A percentile compares a stretch with the other conserved stretches of the same genome.
Conservation (phyloP, 2,113 vertebrate genomes). For the Cepphus grylle region DNA sequence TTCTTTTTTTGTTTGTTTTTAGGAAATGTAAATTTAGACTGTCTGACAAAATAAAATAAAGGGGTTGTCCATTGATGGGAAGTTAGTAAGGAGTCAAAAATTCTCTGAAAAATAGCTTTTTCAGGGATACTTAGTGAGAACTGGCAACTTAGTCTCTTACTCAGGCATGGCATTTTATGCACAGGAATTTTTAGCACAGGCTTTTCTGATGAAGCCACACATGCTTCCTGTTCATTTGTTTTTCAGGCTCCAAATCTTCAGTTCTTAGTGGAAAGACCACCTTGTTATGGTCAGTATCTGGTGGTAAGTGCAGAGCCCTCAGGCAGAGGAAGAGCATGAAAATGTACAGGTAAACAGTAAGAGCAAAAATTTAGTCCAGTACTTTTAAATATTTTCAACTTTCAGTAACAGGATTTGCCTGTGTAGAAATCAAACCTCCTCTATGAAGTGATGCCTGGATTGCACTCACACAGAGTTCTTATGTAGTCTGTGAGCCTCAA, state of each 20-base stretch:
- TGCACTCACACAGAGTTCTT: background rate
- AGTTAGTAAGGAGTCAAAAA: background rate
- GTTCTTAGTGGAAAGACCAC: background rate
- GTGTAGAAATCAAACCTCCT: background rate
- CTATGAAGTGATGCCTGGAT: background rate
- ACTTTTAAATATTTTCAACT: background rate
- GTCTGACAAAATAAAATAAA: background rate
- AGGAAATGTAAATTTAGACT: background rate
- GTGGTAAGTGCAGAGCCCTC: background rate
- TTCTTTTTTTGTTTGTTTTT: background rate
- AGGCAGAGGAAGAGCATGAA: background rate
- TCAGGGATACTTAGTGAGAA: background rate
- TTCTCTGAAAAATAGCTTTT: background rate
- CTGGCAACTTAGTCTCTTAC: no score
- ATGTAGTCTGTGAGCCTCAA: background rate
- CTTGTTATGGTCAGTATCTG: background rate
- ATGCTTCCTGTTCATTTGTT: background rate
- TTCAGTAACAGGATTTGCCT: background rate
- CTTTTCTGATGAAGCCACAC: background rate
- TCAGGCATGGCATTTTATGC: background rate
- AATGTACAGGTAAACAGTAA: background rate
- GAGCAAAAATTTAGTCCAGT: background rate
- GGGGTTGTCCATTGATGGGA: background rate
- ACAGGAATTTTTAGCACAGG: background rate
- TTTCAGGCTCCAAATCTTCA: background rate